These are phyloP conservation scores for Ptychodera flava DNA, from an alignment of 35 echinoderm and acorn worm genomes.

Conservation along the genomic window DNA sequence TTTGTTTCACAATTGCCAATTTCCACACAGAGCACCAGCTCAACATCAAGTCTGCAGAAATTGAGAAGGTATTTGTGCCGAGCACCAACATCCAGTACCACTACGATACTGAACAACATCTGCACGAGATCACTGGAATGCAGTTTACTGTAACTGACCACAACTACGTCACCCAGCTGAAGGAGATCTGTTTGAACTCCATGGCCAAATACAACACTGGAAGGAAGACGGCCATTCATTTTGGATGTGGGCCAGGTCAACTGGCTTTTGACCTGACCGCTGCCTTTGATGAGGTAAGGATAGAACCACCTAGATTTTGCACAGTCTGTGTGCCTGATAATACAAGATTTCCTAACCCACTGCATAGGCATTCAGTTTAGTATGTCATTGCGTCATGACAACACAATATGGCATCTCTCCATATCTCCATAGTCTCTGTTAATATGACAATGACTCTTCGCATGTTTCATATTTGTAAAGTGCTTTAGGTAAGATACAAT, in stretches of 20 bases:
- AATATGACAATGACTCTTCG: too few species aligned
- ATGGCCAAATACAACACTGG: slow-evolving; percentile 22
- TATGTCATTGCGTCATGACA: too few species aligned
- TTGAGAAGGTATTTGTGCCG: slow-evolving; percentile 10
- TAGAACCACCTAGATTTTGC: not conserved
- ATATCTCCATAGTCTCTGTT: too few species aligned
- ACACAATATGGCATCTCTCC: too few species aligned
- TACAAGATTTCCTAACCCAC: not conserved
- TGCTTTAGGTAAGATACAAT: too few species aligned
- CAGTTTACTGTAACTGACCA: slow-evolving; percentile 25
- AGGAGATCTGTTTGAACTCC: not conserved
- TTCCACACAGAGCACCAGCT: not conserved
- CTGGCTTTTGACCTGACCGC: slow-evolving; percentile 64
- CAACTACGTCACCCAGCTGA: slow-evolving; percentile 24
- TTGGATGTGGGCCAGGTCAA: slow-evolving; percentile 61
- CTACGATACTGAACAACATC: slow-evolving; percentile 8
- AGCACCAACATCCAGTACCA: slow-evolving; percentile 52
- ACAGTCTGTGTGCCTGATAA: not conserved
- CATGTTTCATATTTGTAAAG: too few species aligned
- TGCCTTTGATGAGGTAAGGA: slow-evolving; percentile 43
- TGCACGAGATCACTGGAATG: slow-evolving; percentile 1
- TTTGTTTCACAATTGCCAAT: not conserved
- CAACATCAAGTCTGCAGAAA: not conserved
- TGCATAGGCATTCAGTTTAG: too few species aligned
- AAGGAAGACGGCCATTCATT: slow-evolving; percentile 15